Evolutionary conservation across 2,113 vertebrate species (phyloP).

Genomic region (Panthera leo): DNA sequence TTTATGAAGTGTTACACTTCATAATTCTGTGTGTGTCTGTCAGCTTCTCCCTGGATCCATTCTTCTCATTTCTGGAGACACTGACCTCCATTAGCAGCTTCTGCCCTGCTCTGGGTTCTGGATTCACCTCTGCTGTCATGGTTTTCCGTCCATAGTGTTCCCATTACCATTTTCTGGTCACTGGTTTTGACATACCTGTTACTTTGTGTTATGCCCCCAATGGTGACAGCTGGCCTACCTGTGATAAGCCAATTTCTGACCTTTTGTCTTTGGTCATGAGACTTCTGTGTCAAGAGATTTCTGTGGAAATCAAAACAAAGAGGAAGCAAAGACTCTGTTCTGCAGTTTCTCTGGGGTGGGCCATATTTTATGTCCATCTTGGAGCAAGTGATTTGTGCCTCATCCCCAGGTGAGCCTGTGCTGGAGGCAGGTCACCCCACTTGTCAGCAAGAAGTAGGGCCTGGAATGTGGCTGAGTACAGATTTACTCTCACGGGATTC

Average conservation of each 20-base stretch:
- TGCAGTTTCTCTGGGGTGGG: background rate
- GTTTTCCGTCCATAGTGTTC: background rate
- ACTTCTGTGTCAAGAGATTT: background rate
- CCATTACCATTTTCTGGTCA: background rate
- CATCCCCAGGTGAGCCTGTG: background rate
- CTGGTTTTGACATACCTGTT: background rate
- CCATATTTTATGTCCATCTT: background rate
- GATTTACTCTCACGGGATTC: background rate
- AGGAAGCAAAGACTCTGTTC: background rate
- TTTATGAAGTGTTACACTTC: background rate
- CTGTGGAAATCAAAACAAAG: slow-evolving; percentile 40
- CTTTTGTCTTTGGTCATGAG: background rate
- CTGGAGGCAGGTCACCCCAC: background rate
- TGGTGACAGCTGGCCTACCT: background rate
- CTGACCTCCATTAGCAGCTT: background rate
- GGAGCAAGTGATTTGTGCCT: background rate
- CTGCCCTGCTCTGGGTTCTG: background rate
- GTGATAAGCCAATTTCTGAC: background rate
- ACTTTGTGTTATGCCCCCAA: background rate
- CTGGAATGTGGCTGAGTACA: background rate
- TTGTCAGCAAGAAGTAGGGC: background rate
- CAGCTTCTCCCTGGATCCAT: background rate
- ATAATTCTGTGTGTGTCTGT: background rate
- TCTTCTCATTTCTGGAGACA: background rate
- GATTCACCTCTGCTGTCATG: background rate